Evolutionary conservation across 2,888 invertebrate species (phyloP), one percentile per base, ranked within the genome.

Genomic region (Tetropium fuscum): DNA sequence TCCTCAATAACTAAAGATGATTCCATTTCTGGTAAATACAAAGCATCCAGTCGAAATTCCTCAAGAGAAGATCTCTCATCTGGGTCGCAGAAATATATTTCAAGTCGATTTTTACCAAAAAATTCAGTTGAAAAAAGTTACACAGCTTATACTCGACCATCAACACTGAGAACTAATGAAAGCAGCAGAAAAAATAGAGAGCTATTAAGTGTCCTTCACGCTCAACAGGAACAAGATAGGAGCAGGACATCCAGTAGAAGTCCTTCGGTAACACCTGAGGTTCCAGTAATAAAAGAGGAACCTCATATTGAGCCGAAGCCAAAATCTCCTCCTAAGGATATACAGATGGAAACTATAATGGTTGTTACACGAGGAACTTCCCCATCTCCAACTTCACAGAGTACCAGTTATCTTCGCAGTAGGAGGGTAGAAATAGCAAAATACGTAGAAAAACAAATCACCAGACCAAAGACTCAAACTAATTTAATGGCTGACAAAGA

Each of bases 301-400:
- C 15, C 18, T 43, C 58, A 47, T 18, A 19, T 16, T 40, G 47
- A 34, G 15, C 54, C 45, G 13, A 70, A 71, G 58, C 69, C 74
- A 43, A 47, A 59, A 2, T 62, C 66, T 43, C 65, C 72, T 36
- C 69, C 64, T 3, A 58, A 71, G 40, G 70, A 70, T 56, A 64
- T 71, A 10, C 80, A 81, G 63, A 79, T 81, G 58, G 78, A 85
- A 32, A 82, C 87, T 2, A 78, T 93, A 2, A 84, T 85, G 2
- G 87, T 93, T 47, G 84, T 91, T 2, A 91, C 91, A 0, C 84
- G 93, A 58, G 90, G 89, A 19, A 93, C 93, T 0, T 94, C 93
- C 11, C 93, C 93, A 0, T 91, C 90, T 0, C 88, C 90, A 2
- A 88, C 90, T 0, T 84, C 87, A 0, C 81, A 83, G 22, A 69